phyloP scores from a whole-genome alignment of 2,797 vertebrate species.

The Thalassophryne amazonica region DNA sequence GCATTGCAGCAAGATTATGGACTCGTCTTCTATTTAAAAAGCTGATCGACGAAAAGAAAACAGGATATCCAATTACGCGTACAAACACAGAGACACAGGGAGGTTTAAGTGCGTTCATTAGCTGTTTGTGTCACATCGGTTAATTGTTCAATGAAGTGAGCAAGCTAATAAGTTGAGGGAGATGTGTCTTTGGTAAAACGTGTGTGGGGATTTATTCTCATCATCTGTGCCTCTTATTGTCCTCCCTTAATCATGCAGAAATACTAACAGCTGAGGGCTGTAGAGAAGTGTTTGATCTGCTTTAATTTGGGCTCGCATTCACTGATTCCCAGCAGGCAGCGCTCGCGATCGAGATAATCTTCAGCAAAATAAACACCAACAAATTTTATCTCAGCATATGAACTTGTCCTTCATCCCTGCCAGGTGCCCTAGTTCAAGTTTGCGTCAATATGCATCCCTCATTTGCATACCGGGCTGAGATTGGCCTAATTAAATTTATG shows the following conservation, averaged over 20 bases:
- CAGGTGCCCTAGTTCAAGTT: no score
- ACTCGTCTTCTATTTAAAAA: constrained; percentile 39
- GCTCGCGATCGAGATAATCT: no score
- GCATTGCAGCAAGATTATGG: constrained; percentile 33
- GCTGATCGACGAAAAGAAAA: constrained; percentile 41
- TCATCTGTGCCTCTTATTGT: constrained; percentile 37
- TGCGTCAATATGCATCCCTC: no score
- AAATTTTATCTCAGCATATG: no score
- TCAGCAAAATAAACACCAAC: no score
- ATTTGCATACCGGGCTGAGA: no score
- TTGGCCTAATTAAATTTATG: no score
- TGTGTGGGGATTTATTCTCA: constrained; percentile 36
- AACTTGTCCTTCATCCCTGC: no score
- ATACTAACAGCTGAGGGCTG: constrained; percentile 27
- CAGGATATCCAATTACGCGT: constrained; percentile 57
- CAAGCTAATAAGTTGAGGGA: constrained; percentile 49
- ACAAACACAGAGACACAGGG: constrained; percentile 20
- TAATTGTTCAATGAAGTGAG: constrained; percentile 65
- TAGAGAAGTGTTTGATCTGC: constrained; percentile 34
- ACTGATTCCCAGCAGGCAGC: constrained; percentile 33
- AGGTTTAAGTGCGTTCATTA: constrained; percentile 57
- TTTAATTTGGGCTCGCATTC: constrained; percentile 4
- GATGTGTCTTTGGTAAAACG: constrained; percentile 43
- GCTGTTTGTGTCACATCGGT: constrained; percentile 59
- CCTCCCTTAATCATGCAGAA: constrained; percentile 25